Evolutionary conservation across 2,113 vertebrate genomes (phyloP).

Genomic region (Melanotaenia duboulayi): DNA sequence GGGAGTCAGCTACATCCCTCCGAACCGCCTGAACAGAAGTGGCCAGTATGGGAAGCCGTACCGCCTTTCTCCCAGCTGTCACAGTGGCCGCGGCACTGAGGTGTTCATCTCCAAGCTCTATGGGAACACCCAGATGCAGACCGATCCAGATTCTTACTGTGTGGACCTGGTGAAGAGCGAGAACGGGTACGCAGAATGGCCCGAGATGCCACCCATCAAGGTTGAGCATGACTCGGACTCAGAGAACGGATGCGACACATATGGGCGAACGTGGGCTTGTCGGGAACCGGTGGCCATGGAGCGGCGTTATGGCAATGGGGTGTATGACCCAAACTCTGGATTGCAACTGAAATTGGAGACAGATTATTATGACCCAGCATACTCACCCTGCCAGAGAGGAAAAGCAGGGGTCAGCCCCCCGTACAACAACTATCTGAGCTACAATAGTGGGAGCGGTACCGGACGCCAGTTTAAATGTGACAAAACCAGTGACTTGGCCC

Average conservation of each 20-base stretch:
- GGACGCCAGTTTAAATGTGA: slow-evolving; percentile 79
- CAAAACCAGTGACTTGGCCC: slow-evolving; percentile 72
- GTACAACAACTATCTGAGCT: slow-evolving; percentile 79
- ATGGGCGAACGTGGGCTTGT: slow-evolving; percentile 82
- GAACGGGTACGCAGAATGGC: slow-evolving; percentile 72
- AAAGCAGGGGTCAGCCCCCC: slow-evolving; percentile 79
- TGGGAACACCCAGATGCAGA: slow-evolving; percentile 71
- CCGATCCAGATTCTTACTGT: slow-evolving; percentile 76
- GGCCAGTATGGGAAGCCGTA: slow-evolving; percentile 82
- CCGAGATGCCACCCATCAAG: slow-evolving; percentile 90
- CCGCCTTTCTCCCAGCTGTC: slow-evolving; percentile 78
- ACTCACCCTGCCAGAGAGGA: slow-evolving; percentile 84
- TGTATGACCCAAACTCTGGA: slow-evolving; percentile 72
- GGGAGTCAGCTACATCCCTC: slow-evolving; percentile 66
- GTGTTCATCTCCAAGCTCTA: slow-evolving; percentile 81
- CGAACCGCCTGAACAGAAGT: slow-evolving; percentile 77
- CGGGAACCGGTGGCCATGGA: slow-evolving; percentile 69
- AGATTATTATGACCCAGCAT: slow-evolving; percentile 78
- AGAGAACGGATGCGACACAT: slow-evolving; percentile 82
- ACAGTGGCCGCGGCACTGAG: slow-evolving; percentile 71
- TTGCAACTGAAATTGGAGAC: slow-evolving; percentile 89
- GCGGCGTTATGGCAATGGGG: slow-evolving; percentile 75
- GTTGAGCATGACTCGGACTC: slow-evolving; percentile 89
- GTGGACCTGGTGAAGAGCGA: slow-evolving; percentile 84
- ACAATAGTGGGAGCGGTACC: slow-evolving; percentile 54